Evolutionary conservation across 2,888 invertebrate genomes (phyloP).

Genomic region (Phlogophora meticulosa): DNA sequence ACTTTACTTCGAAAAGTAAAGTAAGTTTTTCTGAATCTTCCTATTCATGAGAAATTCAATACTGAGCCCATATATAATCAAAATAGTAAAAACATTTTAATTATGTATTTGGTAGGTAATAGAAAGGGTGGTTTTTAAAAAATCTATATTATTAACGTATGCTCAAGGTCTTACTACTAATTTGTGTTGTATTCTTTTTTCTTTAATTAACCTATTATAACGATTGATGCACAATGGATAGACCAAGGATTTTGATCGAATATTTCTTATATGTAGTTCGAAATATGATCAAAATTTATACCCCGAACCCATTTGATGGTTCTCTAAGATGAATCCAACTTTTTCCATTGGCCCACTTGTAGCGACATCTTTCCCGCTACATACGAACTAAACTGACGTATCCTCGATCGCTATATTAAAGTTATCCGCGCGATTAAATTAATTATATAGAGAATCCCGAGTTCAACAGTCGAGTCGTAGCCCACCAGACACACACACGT

Average conservation of each 20-base stretch:
- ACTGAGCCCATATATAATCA: neutral
- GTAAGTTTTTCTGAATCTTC: no score
- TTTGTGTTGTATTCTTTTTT: slow-evolving; percentile 18
- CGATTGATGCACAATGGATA: neutral
- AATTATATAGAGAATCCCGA: no score
- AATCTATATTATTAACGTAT: neutral
- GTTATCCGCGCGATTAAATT: no score
- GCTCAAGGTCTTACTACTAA: neutral
- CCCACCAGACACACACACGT: no score
- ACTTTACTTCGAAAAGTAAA: no score
- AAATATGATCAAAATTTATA: no score
- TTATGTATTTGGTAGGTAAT: neutral
- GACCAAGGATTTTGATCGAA: neutral
- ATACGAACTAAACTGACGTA: no score
- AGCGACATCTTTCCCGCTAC: neutral
- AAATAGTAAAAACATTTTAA: neutral
- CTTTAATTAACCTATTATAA: neutral
- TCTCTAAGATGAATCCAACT: neutral
- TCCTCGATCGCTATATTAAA: no score
- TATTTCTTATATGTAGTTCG: neutral
- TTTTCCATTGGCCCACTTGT: neutral
- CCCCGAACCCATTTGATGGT: neutral
- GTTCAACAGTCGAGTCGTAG: no score
- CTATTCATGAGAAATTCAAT: neutral
- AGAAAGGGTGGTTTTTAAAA: neutral